Evolutionary conservation across 2,888 invertebrate genomes (phyloP).

Genomic region (Anthophora plumipes): DNA sequence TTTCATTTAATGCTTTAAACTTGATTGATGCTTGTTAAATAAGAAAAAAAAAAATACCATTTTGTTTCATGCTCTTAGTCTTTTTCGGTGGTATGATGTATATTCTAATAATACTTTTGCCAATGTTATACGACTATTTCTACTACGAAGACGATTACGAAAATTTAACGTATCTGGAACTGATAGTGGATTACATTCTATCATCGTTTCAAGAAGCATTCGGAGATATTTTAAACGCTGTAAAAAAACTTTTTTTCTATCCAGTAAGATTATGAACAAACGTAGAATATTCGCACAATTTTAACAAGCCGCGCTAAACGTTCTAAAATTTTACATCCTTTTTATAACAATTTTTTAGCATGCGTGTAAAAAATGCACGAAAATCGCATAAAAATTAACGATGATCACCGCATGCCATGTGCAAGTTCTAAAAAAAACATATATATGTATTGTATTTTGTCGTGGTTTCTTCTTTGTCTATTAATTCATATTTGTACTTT

Average conservation of each 20-base stretch:
- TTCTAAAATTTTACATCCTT: constrained; percentile 59
- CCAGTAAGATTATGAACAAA: constrained; percentile 74
- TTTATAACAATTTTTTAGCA: constrained; percentile 74
- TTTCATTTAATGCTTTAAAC: background rate
- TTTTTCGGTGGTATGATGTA: constrained; percentile 77
- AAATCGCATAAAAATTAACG: constrained; percentile 46
- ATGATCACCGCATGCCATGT: constrained; percentile 13
- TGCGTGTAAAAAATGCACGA: constrained; percentile 76
- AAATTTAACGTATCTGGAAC: constrained; percentile 75
- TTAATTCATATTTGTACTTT: constrained; percentile 37
- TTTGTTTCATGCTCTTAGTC: too few relatives aligned
- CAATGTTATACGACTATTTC: constrained; percentile 77
- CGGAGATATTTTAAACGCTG: constrained; percentile 71
- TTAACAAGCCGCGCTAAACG: background rate
- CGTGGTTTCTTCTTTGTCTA: constrained; percentile 24
- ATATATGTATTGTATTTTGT: too few relatives aligned
- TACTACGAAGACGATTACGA: constrained; percentile 77
- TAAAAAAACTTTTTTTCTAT: constrained; percentile 74
- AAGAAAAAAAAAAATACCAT: too few relatives aligned
- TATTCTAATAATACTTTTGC: constrained; percentile 73
- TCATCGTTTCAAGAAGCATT: constrained; percentile 80
- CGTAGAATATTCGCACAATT: background rate
- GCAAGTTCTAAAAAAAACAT: constrained; percentile 28
- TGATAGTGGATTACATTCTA: constrained; percentile 74
- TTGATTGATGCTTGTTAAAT: background rate